These are phyloP conservation scores for Grantiella picta DNA, from an alignment of 2,113 vertebrate species.

Conservation along the genomic window DNA sequence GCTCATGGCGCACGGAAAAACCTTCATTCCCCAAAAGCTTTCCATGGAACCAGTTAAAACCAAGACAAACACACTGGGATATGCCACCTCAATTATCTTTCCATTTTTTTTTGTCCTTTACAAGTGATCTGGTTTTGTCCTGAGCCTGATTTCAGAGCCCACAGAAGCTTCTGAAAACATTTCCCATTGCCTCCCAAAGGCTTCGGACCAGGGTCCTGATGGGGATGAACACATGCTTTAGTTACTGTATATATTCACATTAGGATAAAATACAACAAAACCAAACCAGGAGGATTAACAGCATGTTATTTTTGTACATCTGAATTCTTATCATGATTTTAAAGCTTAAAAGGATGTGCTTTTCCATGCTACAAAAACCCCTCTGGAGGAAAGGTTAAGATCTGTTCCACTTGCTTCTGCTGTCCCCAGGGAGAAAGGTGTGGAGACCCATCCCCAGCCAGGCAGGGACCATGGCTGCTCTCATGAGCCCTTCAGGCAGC, in stretches of 20 bases:
- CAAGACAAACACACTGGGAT: not conserved
- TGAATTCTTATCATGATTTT: constrained; percentile 18
- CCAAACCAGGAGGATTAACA: constrained; percentile 22
- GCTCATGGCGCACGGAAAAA: not conserved
- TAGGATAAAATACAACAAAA: not conserved
- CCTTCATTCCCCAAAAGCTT: constrained; percentile 5
- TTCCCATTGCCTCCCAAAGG: not conserved
- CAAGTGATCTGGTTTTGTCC: not conserved
- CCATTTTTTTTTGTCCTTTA: not conserved
- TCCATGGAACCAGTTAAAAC: not conserved
- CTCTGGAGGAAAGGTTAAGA: constrained; percentile 32
- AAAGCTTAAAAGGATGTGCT: constrained; percentile 65
- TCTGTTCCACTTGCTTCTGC: not conserved
- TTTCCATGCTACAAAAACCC: constrained; percentile 50
- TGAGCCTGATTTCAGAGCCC: not conserved
- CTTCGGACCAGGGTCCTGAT: not conserved
- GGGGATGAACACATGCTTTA: constrained; percentile 5
- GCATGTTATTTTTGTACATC: not conserved
- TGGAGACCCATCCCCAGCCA: not conserved
- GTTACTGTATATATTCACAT: constrained; percentile 29
- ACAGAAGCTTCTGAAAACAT: not conserved
- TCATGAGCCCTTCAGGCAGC: not conserved
- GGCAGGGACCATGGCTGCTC: not conserved
- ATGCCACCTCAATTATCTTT: not conserved
- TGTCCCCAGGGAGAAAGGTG: not conserved